Base-by-base conservation (phyloP, 2,888 invertebrate species). In the Drosophila testacea region DNA sequence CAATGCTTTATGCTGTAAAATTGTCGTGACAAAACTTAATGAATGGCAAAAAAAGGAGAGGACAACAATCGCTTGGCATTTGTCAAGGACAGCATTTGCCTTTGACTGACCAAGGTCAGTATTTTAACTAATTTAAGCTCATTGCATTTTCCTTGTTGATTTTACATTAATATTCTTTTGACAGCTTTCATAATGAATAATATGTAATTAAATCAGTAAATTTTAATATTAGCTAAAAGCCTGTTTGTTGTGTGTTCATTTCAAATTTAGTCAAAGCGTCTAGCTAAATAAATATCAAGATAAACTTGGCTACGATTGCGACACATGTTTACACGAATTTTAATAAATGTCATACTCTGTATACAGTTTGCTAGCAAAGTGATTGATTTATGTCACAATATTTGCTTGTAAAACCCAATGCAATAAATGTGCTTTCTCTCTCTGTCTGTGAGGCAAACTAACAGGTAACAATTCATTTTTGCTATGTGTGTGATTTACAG, bases 331-430 rank as follows among this genome's bases (percentile, higher is more conserved):
- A 73, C 46, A 51, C 54, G 66, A 69, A 69, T 76, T 79, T 79
- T 80, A 73, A 78, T 76, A 80, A 73, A 76, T 73, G 78, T 76
- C 80, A 77, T 60, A 50, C 50, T 57, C 66, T 62, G 59, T 50
- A 52, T 62, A 60, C 51, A 62, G 68, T 60, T 70, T 70, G 66
- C 50, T 57, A 56, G 34, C 30, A 50, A 59, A 30, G 32, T 82
- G 82, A 82, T 82, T 82, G 82, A 82, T 82, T 80, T 82, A 79
- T 79, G 80, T 79, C 82, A 78, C 78, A 82, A 80, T 76, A 76
- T 78, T 76, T 69, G 68, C 51, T 60, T n/a, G 50, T 48, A 66
- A 60, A 61, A 47, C 47, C 7, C 69, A 73, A 32, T 42, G 52
- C 44, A 51, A 59, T 47, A 39, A 59, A 63, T 55, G 28, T 61